Conservation (phyloP, 2,888 invertebrate species). For the Amphipoea oculea region DNA sequence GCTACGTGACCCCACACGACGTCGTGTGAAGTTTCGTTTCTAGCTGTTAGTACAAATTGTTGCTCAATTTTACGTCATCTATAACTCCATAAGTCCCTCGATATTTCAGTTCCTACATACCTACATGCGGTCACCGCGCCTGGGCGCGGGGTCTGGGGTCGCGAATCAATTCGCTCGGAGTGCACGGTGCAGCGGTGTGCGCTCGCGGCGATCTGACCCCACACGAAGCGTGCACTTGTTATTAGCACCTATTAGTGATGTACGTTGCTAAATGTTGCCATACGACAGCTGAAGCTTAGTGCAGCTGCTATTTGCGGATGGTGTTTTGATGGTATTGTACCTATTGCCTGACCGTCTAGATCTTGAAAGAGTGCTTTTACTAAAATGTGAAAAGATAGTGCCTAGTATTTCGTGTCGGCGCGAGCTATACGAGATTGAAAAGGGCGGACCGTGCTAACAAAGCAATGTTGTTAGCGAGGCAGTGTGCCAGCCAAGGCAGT, state of each 20-base stretch:
- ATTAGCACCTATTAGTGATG: constrained; percentile 19
- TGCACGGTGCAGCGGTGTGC: constrained; percentile 28
- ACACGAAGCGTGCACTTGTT: constrained; percentile 42
- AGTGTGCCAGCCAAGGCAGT: not conserved
- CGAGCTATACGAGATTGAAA: not conserved
- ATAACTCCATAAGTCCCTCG: not conserved
- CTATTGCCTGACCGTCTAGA: not conserved
- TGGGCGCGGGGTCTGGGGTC: constrained; percentile 24
- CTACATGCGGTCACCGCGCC: constrained; percentile 7
- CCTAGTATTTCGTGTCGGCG: not conserved
- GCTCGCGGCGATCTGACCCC: constrained; percentile 54
- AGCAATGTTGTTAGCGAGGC: not conserved
- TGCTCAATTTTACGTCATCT: not conserved
- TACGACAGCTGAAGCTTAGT: constrained; percentile 4
- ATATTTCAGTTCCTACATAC: not conserved
- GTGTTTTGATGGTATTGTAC: not conserved
- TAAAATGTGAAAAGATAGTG: not conserved
- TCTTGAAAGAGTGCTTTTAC: not conserved
- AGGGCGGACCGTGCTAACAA: too few species aligned
- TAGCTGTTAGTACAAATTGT: not conserved
- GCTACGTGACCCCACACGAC: constrained; percentile 16
- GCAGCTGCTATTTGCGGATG: not conserved
- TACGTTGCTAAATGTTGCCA: constrained; percentile 16
- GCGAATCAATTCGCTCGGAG: constrained; percentile 60
- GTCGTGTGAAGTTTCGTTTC: not conserved